Evolutionary conservation across 2,113 vertebrate species (phyloP), one percentile per base, ranked within the genome.

Genomic region (Ameiurus melas): DNA sequence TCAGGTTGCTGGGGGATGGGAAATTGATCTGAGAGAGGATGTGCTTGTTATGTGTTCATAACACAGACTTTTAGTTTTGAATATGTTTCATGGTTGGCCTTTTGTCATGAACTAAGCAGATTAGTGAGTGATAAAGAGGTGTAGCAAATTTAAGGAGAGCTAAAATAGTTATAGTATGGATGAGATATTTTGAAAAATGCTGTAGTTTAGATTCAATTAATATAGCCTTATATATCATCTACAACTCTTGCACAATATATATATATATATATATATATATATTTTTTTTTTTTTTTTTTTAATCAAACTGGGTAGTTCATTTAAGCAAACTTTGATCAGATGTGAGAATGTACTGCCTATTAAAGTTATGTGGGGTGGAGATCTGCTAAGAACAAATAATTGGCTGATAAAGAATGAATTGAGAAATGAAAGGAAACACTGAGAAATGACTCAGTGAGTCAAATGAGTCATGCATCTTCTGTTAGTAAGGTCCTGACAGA

Each of bases 21-120:
- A 30, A 83, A 93, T 91, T 93, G 91, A 94, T 93, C 88, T 62
- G 88, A 92, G 78, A 85, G 53, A 70, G 85, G 85, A 47, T 92
- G 90, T 91, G 91, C 87, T 86, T 91, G 84, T 90, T 90, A 87
- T 80, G n/a, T 53, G 55, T 39, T 78, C 39, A 85, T 20, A 87
- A 77, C 79, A 87, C 79, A 87, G 77, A 19, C 53, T 73, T 87
- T 77, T 82, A 80, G 73, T 81, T 90, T 55, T 89, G 55, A 51
- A 68, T n/a, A 64, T 84, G 19, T 66, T 83, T 81, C 88, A 55
- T 92, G 22, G 53, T 57, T 25, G 47, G 51, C 43, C 57, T 62
- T 62, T 55, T 83, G 57, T 53, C 43, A 55, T 39, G 16, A 9
- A 71, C 6, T 68, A 68, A 91, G 55, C 62, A 90, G 91, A 92